Evolutionary conservation across 2,113 vertebrate genomes (phyloP).

Genomic region (Vulpes ferrilata): DNA sequence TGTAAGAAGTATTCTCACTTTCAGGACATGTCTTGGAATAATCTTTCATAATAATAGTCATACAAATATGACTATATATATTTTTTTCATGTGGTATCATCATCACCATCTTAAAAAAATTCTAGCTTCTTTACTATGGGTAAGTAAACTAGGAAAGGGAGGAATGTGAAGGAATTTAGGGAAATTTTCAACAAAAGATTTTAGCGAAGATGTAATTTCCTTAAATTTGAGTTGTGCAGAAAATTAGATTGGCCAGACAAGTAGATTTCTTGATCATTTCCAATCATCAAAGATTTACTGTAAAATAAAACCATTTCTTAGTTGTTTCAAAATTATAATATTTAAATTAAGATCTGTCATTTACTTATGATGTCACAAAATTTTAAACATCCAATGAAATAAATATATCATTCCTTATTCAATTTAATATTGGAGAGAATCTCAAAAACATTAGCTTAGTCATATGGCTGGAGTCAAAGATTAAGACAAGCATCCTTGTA

Average conservation of each 20-base stretch:
- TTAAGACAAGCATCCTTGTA: background rate
- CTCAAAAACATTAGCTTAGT: background rate
- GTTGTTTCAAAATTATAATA: conserved; percentile 27
- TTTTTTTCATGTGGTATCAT: background rate
- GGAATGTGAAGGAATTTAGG: background rate
- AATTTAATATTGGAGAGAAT: conserved; percentile 1
- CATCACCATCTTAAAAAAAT: background rate
- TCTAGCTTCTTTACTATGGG: background rate
- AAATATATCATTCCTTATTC: conserved; percentile 14
- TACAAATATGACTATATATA: background rate
- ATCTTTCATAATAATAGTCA: background rate
- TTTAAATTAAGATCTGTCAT: conserved; percentile 14
- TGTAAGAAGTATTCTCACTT: background rate
- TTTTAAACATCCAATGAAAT: background rate
- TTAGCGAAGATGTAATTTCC: conserved; percentile 39
- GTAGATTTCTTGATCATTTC: conserved; percentile 59
- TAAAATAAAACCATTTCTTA: conserved; percentile 30
- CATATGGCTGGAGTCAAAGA: background rate
- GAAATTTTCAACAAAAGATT: conserved; percentile 40
- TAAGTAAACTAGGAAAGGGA: background rate
- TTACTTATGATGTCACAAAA: conserved; percentile 27
- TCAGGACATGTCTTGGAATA: background rate
- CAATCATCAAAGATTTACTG: conserved; percentile 48
- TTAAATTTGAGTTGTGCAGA: conserved; percentile 59
- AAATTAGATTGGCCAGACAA: conserved; percentile 57